Base-by-base conservation (phyloP, 2,797 vertebrate genomes). In the Chaetodon trifasciatus region DNA sequence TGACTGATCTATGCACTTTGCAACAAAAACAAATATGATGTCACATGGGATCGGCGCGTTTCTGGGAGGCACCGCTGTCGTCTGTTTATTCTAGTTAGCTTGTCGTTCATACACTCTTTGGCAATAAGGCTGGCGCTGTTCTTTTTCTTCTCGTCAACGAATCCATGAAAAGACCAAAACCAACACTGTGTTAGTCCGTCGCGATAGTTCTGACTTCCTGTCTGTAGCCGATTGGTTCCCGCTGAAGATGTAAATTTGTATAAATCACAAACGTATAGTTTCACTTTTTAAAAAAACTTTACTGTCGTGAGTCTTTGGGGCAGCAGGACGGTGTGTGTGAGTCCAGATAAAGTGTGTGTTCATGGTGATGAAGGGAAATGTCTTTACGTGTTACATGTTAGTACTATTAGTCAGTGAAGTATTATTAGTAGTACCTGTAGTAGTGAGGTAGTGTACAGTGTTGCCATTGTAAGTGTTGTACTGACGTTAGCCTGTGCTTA, bases 1-100 rank as follows among this genome's bases (percentile, higher is more conserved):
- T 88, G 84, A 90, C 88, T 82, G 74, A 93, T 92, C 91, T 93
- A 92, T 93, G 92, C 91, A 92, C 87, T 91, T 84, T 80, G 82
- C 88, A 89, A 90, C 84, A 80, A 83, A n/a, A 88, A 84, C 78
- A 86, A 74, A 89, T 83, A 87, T 92, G 91, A 93, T 91, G 91
- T 93, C 91, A 92, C 81, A 73, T 78, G 83, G 86, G 88, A 84
- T 63, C 50, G 79, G 76, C 76, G 83, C 78, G 76, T 89, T 91
- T 82, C 67, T 71, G 72, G 75, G 79, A 76, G 61, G 88, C 77
- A 79, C 75, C 76, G 73, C 83, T 81, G 75, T 90, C 85, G 65
- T 69, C 28, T 82, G 74, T 78, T 83, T 81, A 76, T 81, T 84
- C 74, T 85, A 64, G 78, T 77, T 70, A 39, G 72, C 79, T 74